Evolutionary conservation across 2,113 vertebrate species (phyloP).

Genomic region (Micronycteris hirsuta): DNA sequence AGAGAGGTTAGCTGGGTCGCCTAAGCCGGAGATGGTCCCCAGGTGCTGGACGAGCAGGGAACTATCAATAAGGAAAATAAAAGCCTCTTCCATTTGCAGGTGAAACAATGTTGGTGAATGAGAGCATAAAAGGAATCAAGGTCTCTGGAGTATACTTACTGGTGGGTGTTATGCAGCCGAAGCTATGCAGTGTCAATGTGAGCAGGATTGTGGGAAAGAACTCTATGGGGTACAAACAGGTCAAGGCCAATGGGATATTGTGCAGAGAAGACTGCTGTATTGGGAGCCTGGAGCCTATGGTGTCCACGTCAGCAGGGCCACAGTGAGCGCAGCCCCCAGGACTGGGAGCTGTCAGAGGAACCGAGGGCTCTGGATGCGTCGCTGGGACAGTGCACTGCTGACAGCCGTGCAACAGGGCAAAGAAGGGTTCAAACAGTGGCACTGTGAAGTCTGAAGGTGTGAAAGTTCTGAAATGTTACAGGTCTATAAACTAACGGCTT

Average conservation of each 20-base stretch:
- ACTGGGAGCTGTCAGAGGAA: background rate
- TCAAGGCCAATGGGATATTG: background rate
- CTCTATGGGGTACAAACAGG: fast-evolving
- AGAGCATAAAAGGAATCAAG: background rate
- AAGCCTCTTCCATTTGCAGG: background rate
- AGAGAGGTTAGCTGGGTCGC: background rate
- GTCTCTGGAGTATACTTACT: fast-evolving
- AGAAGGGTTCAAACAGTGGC: background rate
- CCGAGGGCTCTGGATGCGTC: background rate
- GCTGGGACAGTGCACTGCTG: background rate
- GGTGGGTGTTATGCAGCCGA: fast-evolving
- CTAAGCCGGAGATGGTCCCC: background rate
- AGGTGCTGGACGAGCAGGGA: background rate
- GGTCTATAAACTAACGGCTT: background rate
- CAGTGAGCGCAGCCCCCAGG: background rate
- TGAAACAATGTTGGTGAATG: background rate
- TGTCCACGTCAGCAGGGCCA: too few species aligned
- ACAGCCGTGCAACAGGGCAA: background rate
- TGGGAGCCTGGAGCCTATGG: background rate
- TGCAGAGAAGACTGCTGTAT: background rate
- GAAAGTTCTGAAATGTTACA: background rate
- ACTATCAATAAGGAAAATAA: background rate
- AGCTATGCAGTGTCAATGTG: fast-evolving
- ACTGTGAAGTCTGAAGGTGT: too few species aligned
- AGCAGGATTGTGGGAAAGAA: background rate